Conservation (phyloP, 1,140 invertebrate genomes). For the Drosophila eugracilis region DNA sequence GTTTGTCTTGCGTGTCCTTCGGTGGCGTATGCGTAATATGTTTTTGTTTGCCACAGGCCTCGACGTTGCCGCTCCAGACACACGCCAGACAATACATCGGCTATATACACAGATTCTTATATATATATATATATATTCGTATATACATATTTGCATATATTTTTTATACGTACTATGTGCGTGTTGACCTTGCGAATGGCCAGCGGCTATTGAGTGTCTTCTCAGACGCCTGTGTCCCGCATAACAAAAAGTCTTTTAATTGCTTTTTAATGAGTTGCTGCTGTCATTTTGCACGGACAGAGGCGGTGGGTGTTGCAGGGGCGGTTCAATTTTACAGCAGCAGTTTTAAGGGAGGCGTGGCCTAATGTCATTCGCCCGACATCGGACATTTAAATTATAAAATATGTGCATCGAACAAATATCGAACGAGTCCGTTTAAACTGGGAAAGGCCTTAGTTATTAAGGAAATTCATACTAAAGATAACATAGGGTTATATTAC, state of each 20-base stretch:
- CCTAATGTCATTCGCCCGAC: slow-evolving; percentile 13
- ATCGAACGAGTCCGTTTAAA: slow-evolving; percentile 59
- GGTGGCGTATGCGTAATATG: slow-evolving; percentile 66
- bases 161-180: slow-evolving; percentile 38
- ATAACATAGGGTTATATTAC: too few relatives aligned
- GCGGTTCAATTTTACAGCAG: too few relatives aligned
- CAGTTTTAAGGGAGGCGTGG: slow-evolving; percentile 1
- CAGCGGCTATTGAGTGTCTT: slow-evolving; percentile 48
- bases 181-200: slow-evolving; percentile 68
- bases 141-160: slow-evolving; percentile 11
- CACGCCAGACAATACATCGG: slow-evolving; percentile 49
- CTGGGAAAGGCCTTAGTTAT: too few relatives aligned
- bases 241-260: slow-evolving; percentile 60
- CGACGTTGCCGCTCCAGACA: slow-evolving; percentile 37
- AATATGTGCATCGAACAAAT: slow-evolving; percentile 49
- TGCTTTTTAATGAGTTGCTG: slow-evolving; percentile 68
- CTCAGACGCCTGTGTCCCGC: slow-evolving; percentile 30
- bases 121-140: slow-evolving; percentile 6
- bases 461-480: neutral
- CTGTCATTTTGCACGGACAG: slow-evolving; percentile 24
- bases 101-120: slow-evolving; percentile 21
- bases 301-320: neutral
- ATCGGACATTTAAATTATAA: slow-evolving; percentile 18
- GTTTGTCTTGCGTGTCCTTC: slow-evolving; percentile 56
- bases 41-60: slow-evolving; percentile 59